A percentile compares a stretch with the other conserved stretches of the same genome.
phyloP scores from a whole-genome alignment of 2,888 invertebrate species.

The Gymnocheta viridis region DNA sequence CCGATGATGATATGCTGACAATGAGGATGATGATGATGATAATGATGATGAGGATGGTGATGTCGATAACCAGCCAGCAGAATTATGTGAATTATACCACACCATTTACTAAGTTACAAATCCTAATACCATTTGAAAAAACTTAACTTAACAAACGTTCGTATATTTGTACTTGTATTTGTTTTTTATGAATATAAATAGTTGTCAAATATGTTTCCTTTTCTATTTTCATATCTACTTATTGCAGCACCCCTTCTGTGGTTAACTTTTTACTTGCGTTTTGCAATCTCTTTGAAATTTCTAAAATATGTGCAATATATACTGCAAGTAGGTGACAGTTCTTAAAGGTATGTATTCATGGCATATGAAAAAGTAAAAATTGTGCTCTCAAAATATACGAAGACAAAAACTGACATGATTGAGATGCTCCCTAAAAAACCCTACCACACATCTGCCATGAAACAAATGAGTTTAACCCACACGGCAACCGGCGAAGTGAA shows the following conservation, averaged over 20 bases:
- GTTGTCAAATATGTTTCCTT: slow-evolving; percentile 40
- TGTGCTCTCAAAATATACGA: no score
- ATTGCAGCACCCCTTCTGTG: not conserved
- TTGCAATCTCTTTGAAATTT: slow-evolving; percentile 26
- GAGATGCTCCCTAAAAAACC: no score
- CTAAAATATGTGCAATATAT: slow-evolving; percentile 26
- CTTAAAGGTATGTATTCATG: not conserved
- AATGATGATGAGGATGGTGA: slow-evolving; percentile 37
- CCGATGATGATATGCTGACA: slow-evolving; percentile 4
- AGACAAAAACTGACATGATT: no score
- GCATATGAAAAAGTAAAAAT: no score
- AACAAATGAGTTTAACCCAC: no score
- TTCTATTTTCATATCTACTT: slow-evolving; percentile 1
- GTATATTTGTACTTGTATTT: not conserved
- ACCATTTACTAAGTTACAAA: slow-evolving; percentile 40
- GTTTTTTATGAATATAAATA: not conserved
- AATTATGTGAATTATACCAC: slow-evolving; percentile 60
- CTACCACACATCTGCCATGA: no score
- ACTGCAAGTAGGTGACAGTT: not conserved
- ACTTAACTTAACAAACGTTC: not conserved
- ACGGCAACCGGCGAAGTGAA: no score
- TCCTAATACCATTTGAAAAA: not conserved
- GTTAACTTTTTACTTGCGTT: not conserved
- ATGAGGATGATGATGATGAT: slow-evolving; percentile 32
- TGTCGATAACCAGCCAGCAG: slow-evolving; percentile 64